Conservation (phyloP, 2,113 vertebrate species). For the Thamnophis sirtalis region DNA sequence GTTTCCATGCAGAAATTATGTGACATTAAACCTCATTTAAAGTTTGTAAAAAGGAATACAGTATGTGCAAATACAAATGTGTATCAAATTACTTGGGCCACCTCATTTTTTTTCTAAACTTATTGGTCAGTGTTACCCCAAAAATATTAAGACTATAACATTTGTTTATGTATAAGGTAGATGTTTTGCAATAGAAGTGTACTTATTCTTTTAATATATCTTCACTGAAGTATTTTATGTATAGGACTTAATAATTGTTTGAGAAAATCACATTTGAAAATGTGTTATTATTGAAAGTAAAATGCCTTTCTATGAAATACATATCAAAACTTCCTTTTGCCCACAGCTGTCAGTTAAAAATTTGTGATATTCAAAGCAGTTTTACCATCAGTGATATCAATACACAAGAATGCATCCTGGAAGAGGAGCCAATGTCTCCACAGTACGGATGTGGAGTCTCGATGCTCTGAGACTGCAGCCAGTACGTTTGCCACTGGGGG, state of each 20-base stretch:
- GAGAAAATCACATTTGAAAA: not conserved
- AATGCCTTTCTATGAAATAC: not conserved
- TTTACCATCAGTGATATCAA: not conserved
- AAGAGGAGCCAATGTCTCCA: too few relatives aligned
- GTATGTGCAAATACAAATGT: not conserved
- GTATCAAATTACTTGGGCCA: not conserved
- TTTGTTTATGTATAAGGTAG: not conserved
- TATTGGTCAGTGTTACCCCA: not conserved
- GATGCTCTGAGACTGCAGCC: too few relatives aligned
- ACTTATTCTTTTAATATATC: not conserved
- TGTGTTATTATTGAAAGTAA: not conserved
- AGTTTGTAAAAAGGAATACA: not conserved
- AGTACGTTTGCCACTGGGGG: too few relatives aligned
- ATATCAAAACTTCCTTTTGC: not conserved
- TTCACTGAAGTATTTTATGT: not conserved
- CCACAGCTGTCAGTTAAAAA: not conserved
- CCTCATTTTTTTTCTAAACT: not conserved
- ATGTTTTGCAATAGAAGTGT: not conserved
- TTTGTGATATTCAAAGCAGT: not conserved
- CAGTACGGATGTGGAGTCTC: too few relatives aligned
- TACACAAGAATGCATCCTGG: conserved; percentile 12
- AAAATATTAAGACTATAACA: not conserved
- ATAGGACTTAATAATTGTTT: not conserved
- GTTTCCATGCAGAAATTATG: not conserved
- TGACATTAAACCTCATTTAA: not conserved